Percentiles rank a stretch among this genome's conserved stretches.
phyloP scores from a whole-genome alignment of 2,888 invertebrate genomes.

The Apocheima hispidaria region DNA sequence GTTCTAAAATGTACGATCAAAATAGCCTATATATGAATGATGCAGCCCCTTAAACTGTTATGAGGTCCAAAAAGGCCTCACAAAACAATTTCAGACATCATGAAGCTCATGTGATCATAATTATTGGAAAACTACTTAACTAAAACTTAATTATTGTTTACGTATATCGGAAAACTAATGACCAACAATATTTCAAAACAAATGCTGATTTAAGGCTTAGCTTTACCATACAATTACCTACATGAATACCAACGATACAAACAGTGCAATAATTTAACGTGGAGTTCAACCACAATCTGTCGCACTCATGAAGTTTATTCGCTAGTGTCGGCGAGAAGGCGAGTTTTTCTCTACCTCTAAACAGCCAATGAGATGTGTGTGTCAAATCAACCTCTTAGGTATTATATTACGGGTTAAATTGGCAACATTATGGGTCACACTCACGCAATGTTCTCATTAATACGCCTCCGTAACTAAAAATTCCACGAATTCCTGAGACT shows the following conservation, averaged over 20 bases:
- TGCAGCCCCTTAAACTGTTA: too few relatives aligned
- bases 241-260: slow-evolving; percentile 33
- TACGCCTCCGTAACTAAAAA: slow-evolving; percentile 16
- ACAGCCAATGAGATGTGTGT: slow-evolving; percentile 20
- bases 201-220: slow-evolving; percentile 3
- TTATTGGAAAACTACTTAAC: too few relatives aligned
- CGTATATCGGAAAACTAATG: background rate
- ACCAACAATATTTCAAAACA: background rate
- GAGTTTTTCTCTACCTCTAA: slow-evolving; percentile 18
- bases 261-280: slow-evolving; percentile 29
- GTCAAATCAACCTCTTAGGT: slow-evolving; percentile 9
- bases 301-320: slow-evolving; percentile 18
- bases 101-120: background rate
- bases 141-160: too few relatives aligned
- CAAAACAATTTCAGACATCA: too few relatives aligned
- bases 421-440: slow-evolving; percentile 30
- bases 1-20: too few relatives aligned
- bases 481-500: slow-evolving; percentile 15
- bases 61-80: too few relatives aligned
- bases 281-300: slow-evolving; percentile 15
- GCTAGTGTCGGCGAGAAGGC: slow-evolving; percentile 21
- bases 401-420: slow-evolving; percentile 21
- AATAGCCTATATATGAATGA: too few relatives aligned
- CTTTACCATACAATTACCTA: slow-evolving; percentile 30
- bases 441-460: slow-evolving; percentile 26